These are phyloP conservation scores for Hemiprocne comata DNA, from an alignment of 2,113 vertebrate species.

Conservation along the genomic window DNA sequence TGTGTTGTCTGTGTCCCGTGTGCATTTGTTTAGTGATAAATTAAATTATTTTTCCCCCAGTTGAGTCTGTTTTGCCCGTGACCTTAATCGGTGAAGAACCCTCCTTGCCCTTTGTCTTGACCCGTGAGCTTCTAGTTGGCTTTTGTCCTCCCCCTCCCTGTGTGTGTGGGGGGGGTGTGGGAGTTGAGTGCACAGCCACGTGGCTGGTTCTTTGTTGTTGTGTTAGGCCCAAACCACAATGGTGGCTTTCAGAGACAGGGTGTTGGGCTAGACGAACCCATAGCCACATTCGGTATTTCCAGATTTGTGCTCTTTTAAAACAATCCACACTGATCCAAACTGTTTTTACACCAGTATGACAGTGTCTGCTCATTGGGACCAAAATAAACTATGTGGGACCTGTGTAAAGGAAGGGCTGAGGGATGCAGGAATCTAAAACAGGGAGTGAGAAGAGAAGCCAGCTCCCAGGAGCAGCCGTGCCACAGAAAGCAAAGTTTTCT, in stretches of 20 bases:
- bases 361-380: constrained; percentile 27
- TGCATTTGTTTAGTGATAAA: too few species aligned
- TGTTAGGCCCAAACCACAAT: too few species aligned
- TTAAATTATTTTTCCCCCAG: too few species aligned
- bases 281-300: neutral
- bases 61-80: too few species aligned
- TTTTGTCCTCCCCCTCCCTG: too few species aligned
- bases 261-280: neutral
- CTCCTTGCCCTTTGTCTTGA: too few species aligned
- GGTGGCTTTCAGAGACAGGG: neutral
- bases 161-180: too few species aligned
- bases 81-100: too few species aligned
- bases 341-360: neutral
- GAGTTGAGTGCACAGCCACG: too few species aligned
- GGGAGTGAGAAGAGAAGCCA: constrained; percentile 20
- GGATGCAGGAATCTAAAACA: constrained; percentile 4
- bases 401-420: neutral
- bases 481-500: neutral
- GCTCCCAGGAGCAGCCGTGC: neutral
- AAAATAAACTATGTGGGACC: constrained; percentile 44
- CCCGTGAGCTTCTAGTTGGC: too few species aligned
- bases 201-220: too few species aligned
- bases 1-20: too few species aligned
- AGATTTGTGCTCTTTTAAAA: neutral
- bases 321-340: neutral